A percentile compares a stretch with the other conserved stretches of the same genome.
Conservation (phyloP, 2,113 vertebrate species). For the Morone saxatilis region DNA sequence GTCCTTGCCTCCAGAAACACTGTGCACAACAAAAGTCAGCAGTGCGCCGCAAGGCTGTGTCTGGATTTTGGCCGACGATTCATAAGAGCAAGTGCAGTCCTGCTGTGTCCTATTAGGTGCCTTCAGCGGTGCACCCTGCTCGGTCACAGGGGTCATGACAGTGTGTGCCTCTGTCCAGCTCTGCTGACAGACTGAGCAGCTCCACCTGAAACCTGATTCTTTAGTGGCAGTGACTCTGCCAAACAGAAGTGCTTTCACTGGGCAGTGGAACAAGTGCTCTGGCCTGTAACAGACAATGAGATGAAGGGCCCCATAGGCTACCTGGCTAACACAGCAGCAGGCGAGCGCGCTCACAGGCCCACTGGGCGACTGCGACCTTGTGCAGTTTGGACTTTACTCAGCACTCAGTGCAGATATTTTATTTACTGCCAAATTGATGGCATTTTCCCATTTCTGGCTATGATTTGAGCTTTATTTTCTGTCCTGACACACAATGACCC, state of each 20-base stretch:
- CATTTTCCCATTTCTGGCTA: neutral
- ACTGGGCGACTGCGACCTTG: neutral
- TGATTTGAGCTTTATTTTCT: neutral
- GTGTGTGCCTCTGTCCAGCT: constrained; percentile 33
- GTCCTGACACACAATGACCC: neutral
- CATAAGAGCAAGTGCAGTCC: neutral
- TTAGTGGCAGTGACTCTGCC: constrained; percentile 20
- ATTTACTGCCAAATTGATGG: neutral
- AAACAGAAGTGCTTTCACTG: constrained; percentile 12
- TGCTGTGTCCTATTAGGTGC: constrained; percentile 5
- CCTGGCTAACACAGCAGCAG: constrained; percentile 9
- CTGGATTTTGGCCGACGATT: constrained; percentile 30
- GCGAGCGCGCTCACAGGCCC: neutral
- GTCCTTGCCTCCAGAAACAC: neutral
- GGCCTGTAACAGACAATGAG: constrained; percentile 6
- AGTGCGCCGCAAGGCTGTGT: neutral
- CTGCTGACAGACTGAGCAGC: constrained; percentile 22
- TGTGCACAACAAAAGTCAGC: constrained; percentile 21
- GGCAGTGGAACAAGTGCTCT: constrained; percentile 3
- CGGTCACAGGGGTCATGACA: constrained; percentile 28
- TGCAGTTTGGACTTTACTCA: constrained; percentile 21
- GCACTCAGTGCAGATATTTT: neutral
- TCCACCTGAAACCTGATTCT: constrained; percentile 52
- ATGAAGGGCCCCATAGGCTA: constrained; percentile 9
- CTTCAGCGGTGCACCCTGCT: constrained; percentile 26